These are phyloP conservation scores for Papilio glaucus DNA, from an alignment of 1,140 invertebrate species.

Conservation along the genomic window DNA sequence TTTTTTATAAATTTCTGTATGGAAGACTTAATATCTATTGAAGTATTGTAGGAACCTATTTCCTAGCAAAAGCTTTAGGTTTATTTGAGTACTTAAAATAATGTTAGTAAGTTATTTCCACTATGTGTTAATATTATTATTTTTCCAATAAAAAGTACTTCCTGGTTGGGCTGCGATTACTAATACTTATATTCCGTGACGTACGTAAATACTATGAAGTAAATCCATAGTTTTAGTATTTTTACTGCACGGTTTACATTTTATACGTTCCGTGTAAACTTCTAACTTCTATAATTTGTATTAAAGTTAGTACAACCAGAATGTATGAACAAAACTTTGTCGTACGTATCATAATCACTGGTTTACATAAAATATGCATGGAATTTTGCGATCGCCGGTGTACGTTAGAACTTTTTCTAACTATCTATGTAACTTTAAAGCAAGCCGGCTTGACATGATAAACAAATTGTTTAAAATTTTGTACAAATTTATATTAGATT, in stretches of 20 bases:
- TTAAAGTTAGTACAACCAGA: constrained; percentile 8
- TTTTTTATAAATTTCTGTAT: too few species aligned
- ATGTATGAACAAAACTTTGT: constrained; percentile 24
- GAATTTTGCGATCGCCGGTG: constrained; percentile 19
- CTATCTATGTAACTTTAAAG: constrained; percentile 21
- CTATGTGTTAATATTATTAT: too few species aligned
- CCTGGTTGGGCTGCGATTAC: too few species aligned
- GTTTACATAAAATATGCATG: constrained; percentile 27
- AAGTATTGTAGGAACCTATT: too few species aligned
- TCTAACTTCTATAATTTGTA: constrained; percentile 14
- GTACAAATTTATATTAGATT: neutral
- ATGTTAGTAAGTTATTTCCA: too few species aligned
- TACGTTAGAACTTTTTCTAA: constrained; percentile 8
- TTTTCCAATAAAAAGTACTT: too few species aligned
- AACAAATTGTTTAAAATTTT: constrained; percentile 3
- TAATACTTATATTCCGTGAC: too few species aligned
- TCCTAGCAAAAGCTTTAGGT: too few species aligned
- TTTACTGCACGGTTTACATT: neutral
- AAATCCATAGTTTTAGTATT: neutral
- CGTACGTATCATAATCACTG: constrained; percentile 14
- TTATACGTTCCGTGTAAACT: neutral
- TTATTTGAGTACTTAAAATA: too few species aligned
- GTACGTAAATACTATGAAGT: neutral
- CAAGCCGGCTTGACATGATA: neutral
- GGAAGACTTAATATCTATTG: too few species aligned